Base-by-base conservation (phyloP, 2,113 vertebrate genomes). In the Macroglossus sobrinus region DNA sequence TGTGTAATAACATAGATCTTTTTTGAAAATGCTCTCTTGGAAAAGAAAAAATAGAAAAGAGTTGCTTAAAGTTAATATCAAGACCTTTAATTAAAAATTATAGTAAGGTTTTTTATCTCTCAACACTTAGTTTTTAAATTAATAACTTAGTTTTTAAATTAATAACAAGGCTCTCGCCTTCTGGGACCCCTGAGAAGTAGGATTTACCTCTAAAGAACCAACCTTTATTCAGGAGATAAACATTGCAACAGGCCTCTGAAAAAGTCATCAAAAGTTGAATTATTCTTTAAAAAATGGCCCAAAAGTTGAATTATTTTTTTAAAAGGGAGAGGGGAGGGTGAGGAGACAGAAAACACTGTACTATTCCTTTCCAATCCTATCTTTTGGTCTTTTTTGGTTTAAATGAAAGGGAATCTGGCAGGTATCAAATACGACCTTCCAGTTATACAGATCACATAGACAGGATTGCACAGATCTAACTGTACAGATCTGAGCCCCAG, bases 11-110 rank as follows among this genome's bases (percentile, higher is more conserved):
- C 74, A 93, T 40, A 85, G 21, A 82, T 89, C 40, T 63, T 84
- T 63, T 64, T 57, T 43, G 26, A 80, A 75, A 91, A 84, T 38
- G 5, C 33, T 61, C 28, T 84, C 18, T 43, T 75, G 35, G 53
- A 71, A 63, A 71, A 78, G 43, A 69, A 64, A 81, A 57, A 84
- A 71, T 15, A 40, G 57, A 87, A 5, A 84, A 72, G 4, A 24
- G 5, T 68, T 91, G 45, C 69, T 89, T 81, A 64, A 55, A 71
- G 26, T 89, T 81, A 55, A 69, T 91, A 76, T 88, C 78, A 78
- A 81, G 19, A 12, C 26, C 33, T 96, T 72, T 93, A 94, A 55
- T 87, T 85, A 64, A 96, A 85, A 59, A 61, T 18, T 76, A 45
- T 53, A 91, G 61, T 28, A 89, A 91, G 33, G 4, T 88, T 93